These are phyloP conservation scores for Amyelois transitella DNA, from an alignment of 1,140 invertebrate species.

Conservation along the genomic window DNA sequence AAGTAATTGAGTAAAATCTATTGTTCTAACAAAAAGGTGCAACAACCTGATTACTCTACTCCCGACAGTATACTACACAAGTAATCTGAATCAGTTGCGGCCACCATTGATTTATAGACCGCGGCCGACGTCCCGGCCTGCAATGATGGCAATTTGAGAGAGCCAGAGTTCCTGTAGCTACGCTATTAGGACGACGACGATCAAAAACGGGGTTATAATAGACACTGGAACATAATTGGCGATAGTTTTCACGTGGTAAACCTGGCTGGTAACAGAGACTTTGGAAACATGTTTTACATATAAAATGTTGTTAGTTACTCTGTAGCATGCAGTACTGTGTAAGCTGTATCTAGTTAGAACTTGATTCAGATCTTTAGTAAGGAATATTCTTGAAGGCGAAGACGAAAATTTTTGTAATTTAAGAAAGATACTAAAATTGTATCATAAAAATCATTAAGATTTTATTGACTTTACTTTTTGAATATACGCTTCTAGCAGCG, in stretches of 20 bases:
- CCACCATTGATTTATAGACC: slow-evolving; percentile 56
- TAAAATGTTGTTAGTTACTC: background rate
- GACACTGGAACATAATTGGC: background rate
- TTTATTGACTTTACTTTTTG: too few relatives aligned
- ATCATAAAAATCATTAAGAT: too few relatives aligned
- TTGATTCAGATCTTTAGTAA: too few relatives aligned
- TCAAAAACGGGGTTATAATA: background rate
- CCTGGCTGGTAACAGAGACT: background rate
- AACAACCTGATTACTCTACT: background rate
- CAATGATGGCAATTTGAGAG: background rate
- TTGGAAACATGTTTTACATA: background rate
- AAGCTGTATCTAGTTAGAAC: too few relatives aligned
- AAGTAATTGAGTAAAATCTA: too few relatives aligned
- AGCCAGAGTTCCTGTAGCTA: background rate
- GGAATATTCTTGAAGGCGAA: too few relatives aligned
- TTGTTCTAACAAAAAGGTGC: too few relatives aligned
- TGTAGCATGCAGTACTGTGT: too few relatives aligned
- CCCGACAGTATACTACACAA: slow-evolving; percentile 14
- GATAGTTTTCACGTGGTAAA: background rate
- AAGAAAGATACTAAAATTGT: too few relatives aligned
- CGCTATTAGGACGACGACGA: background rate
- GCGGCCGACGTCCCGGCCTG: slow-evolving; percentile 30
- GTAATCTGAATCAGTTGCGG: slow-evolving; percentile 58
- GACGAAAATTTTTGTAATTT: too few relatives aligned
- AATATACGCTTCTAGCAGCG: too few relatives aligned